Evolutionary conservation across 2,113 vertebrate genomes (phyloP).

Genomic region (Alethe diademata): DNA sequence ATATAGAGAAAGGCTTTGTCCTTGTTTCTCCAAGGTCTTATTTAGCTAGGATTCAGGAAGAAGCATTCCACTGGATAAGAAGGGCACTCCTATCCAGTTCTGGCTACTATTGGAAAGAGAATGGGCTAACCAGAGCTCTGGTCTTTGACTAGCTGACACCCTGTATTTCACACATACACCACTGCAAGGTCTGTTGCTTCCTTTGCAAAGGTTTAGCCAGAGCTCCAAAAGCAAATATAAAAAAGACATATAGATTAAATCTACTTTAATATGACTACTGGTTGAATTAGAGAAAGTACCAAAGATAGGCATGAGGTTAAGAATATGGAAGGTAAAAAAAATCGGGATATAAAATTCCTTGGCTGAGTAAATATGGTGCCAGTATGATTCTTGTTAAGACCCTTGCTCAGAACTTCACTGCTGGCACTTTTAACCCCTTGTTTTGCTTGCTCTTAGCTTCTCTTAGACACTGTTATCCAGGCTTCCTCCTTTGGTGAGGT

Average conservation of each 20-base stretch:
- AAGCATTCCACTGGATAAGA: not conserved
- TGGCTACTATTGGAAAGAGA: not conserved
- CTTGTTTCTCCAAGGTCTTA: conserved; percentile 26
- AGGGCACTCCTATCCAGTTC: not conserved
- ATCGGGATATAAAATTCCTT: not conserved
- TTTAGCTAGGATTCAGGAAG: not conserved
- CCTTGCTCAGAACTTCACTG: not conserved
- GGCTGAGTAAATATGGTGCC: not conserved
- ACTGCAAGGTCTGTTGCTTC: not conserved
- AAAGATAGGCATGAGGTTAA: not conserved
- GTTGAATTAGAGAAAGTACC: conserved; percentile 32
- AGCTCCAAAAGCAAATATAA: not conserved
- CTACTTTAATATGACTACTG: conserved; percentile 33
- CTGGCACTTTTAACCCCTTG: not conserved
- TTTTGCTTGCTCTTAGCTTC: conserved; percentile 68
- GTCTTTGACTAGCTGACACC: not conserved
- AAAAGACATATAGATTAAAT: conserved; percentile 10
- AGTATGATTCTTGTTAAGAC: not conserved
- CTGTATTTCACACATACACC: not conserved
- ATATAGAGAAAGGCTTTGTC: not conserved
- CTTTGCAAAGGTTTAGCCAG: not conserved
- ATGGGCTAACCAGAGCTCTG: not conserved
- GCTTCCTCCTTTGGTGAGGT: conserved; percentile 91
- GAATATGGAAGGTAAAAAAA: not conserved
- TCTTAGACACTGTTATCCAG: conserved; percentile 89